Evolutionary conservation across 1,140 invertebrate genomes (phyloP), one percentile per base, ranked within the genome.

Genomic region (Drosophila setifemur): DNA sequence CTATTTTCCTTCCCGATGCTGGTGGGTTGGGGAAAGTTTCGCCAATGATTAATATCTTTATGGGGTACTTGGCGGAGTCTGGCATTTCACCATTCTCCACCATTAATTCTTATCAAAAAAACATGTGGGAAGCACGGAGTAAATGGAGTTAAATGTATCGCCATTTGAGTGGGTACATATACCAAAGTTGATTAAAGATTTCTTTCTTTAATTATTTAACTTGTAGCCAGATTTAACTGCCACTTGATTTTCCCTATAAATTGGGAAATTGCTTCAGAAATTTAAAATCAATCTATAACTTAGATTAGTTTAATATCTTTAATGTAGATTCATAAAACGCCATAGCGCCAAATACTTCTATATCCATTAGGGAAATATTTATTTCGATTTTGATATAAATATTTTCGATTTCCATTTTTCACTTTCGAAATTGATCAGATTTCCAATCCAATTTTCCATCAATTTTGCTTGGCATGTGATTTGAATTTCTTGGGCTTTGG

Each of bases 1-100:
- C 16, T 11, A 7, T 7, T 18, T 45, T 16, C 21, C 16, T n/a
- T 47, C 11, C 26, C 16, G n/a, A n/a, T n/a, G 33, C 33, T 37
- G 33, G 16, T 37, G 33, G 12, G 33, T 37, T n/a, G 19, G 19
- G 40, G 52, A 25, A 42, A 61, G 35, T 43, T 58, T 14, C 35
- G 35, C 50, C 50, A 21, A 14, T 58, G 53, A 61, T 44, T 61
- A 42, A 33, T 61, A 61, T 61, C 57, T 61, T 61, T 58, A 61
- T 61, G 37, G 53, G 26, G 25, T n/a, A 31, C 21, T 2, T 18
- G 6, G 29, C 1, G n/a, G 3, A 33, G 35, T 39, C 18, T 16
- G 33, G 49, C 43, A n/a, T n/a, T 23, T 23, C 21, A 23, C 21
- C 5, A 37, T 37, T 37, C 7, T 28, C 31, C 12, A 4, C 35